Evolutionary conservation across 2,888 invertebrate genomes (phyloP).

Genomic region (Mechanitis messenoides): DNA sequence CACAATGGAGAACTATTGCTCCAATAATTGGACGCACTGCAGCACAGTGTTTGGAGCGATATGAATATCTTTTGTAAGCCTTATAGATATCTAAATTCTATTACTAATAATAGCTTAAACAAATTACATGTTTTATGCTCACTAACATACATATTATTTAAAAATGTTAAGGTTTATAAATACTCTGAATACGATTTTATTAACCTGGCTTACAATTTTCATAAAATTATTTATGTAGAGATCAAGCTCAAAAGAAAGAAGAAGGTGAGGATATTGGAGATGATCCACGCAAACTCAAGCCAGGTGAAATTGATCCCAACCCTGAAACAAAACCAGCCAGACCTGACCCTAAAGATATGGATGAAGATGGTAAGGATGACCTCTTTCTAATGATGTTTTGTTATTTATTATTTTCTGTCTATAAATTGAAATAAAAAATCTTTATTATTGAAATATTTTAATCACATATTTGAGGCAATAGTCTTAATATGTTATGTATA

Average conservation of each 20-base stretch:
- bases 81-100: constrained; percentile 6
- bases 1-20: constrained; percentile 99
- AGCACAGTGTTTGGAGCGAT: constrained; percentile 98
- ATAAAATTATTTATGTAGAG: constrained; percentile 72
- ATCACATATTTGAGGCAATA: no score
- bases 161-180: no score
- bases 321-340: constrained; percentile 99
- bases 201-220: no score
- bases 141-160: no score
- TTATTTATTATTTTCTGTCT: background rate
- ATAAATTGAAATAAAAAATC: background rate
- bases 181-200: no score
- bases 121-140: background rate
- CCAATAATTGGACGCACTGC: constrained; percentile 99
- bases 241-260: constrained; percentile 97
- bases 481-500: no score
- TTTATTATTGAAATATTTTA: no score
- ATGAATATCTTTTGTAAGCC: constrained; percentile 94
- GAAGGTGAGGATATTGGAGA: constrained; percentile 94
- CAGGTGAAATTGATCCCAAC: constrained; percentile 99
- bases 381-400: background rate
- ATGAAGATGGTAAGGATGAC: constrained; percentile 91
- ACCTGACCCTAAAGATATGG: constrained; percentile 99
- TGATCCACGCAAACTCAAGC: constrained; percentile 97
- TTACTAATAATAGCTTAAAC: background rate